Evolutionary conservation across 2,797 vertebrate species (phyloP).

Genomic region (Mergus octosetaceus): DNA sequence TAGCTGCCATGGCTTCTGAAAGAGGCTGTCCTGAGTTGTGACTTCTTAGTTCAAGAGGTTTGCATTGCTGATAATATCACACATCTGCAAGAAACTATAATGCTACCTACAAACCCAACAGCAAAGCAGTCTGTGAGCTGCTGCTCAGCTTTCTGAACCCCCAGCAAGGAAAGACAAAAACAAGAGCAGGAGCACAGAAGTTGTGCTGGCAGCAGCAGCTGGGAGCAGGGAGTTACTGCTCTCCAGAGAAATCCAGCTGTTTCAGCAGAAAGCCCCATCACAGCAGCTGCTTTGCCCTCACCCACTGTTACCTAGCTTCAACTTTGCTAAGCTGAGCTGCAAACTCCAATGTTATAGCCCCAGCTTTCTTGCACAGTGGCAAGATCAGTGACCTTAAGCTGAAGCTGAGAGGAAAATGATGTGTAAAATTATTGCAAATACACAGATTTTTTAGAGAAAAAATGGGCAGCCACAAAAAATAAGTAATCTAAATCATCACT

Average conservation of each 20-base stretch:
- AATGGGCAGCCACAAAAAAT: slow-evolving; percentile 20
- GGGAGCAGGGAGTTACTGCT: background rate
- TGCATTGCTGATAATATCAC: background rate
- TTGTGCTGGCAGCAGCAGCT: slow-evolving; percentile 15
- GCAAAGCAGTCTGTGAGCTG: background rate
- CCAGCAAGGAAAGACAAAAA: background rate
- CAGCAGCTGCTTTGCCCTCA: background rate
- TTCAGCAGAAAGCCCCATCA: background rate
- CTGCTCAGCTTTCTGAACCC: background rate
- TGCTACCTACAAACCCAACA: background rate
- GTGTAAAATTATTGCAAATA: background rate
- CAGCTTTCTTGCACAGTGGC: background rate
- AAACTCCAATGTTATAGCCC: background rate
- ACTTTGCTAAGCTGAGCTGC: background rate
- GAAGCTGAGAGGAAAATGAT: background rate
- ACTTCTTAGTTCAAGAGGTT: background rate
- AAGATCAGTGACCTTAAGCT: background rate
- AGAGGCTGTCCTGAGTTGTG: background rate
- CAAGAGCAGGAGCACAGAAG: background rate
- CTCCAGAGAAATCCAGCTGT: background rate
- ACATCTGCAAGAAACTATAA: background rate
- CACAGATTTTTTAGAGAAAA: background rate
- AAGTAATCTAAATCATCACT: background rate
- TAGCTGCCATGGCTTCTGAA: background rate
- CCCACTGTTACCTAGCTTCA: background rate